Evolutionary conservation across 2,888 invertebrate species (phyloP).

Genomic region (Cephonodes hylas): DNA sequence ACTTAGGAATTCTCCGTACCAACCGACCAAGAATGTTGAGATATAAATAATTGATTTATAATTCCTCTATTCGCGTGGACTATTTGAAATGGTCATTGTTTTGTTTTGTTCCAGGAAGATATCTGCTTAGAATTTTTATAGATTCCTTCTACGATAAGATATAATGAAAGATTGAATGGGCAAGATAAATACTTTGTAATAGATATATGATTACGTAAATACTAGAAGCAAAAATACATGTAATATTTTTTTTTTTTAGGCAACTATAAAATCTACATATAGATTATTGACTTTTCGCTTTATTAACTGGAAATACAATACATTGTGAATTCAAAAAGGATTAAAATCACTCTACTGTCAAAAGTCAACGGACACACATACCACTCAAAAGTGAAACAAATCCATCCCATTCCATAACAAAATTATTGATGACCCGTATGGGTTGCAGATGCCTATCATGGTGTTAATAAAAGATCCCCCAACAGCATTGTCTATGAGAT

Average conservation of each 20-base stretch:
- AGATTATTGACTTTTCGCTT: background rate
- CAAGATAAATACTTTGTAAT: background rate
- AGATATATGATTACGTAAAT: too few species aligned
- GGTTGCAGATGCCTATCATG: constrained; percentile 52
- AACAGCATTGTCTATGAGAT: constrained; percentile 72
- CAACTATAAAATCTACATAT: background rate
- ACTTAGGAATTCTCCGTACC: background rate
- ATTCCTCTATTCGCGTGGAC: background rate
- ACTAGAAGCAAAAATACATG: too few species aligned
- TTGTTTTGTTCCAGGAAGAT: background rate
- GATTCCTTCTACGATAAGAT: background rate
- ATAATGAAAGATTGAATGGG: background rate
- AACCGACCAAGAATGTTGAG: background rate
- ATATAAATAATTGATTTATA: constrained; percentile 8
- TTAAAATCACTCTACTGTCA: background rate
- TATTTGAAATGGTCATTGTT: constrained; percentile 2
- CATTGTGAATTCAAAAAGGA: background rate
- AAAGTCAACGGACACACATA: constrained; percentile 5
- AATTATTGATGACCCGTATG: constrained; percentile 71
- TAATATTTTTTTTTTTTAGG: too few species aligned
- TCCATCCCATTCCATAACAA: constrained; percentile 74
- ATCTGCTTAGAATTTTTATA: constrained; percentile 7
- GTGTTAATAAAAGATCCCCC: constrained; percentile 68
- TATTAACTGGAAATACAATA: too few species aligned
- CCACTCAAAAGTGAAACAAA: constrained; percentile 66